Evolutionary conservation across 2,888 invertebrate genomes (phyloP).

Genomic region (Artemia sinica): DNA sequence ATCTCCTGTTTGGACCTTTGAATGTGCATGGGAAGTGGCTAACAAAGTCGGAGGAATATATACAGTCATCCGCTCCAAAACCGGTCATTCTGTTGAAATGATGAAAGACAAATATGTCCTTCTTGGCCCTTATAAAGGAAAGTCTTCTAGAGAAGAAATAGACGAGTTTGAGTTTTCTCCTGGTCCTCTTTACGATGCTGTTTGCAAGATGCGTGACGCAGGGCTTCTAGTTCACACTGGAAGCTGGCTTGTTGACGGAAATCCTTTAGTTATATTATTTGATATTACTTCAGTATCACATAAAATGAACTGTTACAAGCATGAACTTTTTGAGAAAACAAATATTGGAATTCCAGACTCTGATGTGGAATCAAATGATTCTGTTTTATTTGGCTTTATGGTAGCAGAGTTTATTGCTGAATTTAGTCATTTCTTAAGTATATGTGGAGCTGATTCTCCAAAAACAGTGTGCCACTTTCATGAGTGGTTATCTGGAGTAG

Average conservation of each 20-base stretch:
- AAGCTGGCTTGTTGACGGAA: constrained; percentile 99
- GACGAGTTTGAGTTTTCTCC: constrained; percentile 54
- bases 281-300: constrained; percentile 92
- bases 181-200: constrained; percentile 45
- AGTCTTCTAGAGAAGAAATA: constrained; percentile 80
- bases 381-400: constrained; percentile 86
- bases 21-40: constrained; percentile 96
- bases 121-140: constrained; percentile 84
- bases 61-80: constrained; percentile 40
- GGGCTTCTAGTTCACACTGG: constrained; percentile 81
- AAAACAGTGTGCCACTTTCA: constrained; percentile 87
- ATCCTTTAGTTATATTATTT: constrained; percentile 90
- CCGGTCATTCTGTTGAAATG: constrained; percentile 88
- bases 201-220: constrained; percentile 55
- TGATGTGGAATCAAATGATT: constrained; percentile 90
- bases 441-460: constrained; percentile 44
- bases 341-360: constrained; percentile 82
- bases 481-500: constrained; percentile 67
- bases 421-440: constrained; percentile 27
- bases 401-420: constrained; percentile 78
- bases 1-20: constrained; percentile 91
- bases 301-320: constrained; percentile 38
- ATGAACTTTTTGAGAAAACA: constrained; percentile 74
- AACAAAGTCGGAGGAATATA: constrained; percentile 99
- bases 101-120: constrained; percentile 94